A percentile compares a stretch with the other conserved stretches of the same genome.
Evolutionary conservation across 2,797 vertebrate genomes (phyloP).

Genomic region (Takifugu ocellatus): DNA sequence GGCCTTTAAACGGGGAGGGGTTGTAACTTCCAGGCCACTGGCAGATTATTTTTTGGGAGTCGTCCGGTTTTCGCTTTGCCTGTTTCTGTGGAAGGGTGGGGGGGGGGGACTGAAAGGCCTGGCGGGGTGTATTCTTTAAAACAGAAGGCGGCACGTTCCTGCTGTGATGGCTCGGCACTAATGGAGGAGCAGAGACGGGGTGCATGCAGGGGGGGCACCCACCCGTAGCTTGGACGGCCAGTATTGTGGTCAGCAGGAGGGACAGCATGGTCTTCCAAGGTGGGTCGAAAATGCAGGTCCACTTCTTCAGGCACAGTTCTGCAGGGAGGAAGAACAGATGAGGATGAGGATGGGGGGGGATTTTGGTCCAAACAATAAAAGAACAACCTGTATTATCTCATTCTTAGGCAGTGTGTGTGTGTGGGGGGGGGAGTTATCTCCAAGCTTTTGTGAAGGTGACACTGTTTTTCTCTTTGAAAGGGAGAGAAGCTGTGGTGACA

Average conservation of each 20-base stretch:
- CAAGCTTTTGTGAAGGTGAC: constrained; percentile 29
- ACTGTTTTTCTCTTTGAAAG: constrained; percentile 28
- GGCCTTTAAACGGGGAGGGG: constrained; percentile 34
- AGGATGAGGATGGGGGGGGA: too few relatives aligned
- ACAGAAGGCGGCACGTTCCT: constrained; percentile 33
- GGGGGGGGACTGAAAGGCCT: constrained; percentile 39
- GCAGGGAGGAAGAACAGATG: constrained; percentile 18
- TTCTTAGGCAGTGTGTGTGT: too few relatives aligned
- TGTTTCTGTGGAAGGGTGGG: constrained; percentile 34
- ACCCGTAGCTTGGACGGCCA: constrained; percentile 68
- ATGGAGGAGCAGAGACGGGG: constrained; percentile 28
- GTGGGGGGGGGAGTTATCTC: not conserved
- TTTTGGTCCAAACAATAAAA: not conserved
- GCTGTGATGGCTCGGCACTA: constrained; percentile 38
- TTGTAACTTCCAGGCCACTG: constrained; percentile 29
- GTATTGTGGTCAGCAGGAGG: constrained; percentile 65
- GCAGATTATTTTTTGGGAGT: constrained; percentile 42
- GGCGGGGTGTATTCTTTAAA: constrained; percentile 46
- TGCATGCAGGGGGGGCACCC: constrained; percentile 48
- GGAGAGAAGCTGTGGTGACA: constrained; percentile 36
- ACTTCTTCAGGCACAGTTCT: constrained; percentile 58
- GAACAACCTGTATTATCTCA: not conserved
- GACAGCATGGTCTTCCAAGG: constrained; percentile 64
- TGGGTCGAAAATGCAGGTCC: constrained; percentile 40
- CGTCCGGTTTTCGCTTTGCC: constrained; percentile 37